A percentile compares a stretch with the other conserved stretches of the same genome.
Conservation (phyloP, 2,888 invertebrate species). For the Noctua janthina region DNA sequence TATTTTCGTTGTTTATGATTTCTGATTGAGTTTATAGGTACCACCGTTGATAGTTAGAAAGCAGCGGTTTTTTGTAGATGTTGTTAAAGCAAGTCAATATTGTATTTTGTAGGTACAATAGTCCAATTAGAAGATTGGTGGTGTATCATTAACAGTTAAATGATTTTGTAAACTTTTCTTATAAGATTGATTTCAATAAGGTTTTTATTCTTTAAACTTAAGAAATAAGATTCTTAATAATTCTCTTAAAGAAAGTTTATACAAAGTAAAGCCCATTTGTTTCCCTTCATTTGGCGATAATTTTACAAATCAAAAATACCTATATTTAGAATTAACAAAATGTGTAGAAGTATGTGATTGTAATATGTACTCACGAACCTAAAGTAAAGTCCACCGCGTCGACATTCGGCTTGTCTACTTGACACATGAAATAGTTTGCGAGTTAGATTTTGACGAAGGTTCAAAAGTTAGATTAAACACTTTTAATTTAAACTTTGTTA, state of each 20-base stretch:
- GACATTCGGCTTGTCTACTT: slow-evolving; percentile 50
- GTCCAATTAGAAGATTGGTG: slow-evolving; percentile 18
- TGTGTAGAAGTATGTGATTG: neutral
- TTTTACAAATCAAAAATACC: neutral
- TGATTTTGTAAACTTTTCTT: neutral
- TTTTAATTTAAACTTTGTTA: slow-evolving; percentile 46
- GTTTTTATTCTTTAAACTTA: neutral
- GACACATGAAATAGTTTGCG: slow-evolving; percentile 52
- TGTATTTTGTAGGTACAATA: neutral
- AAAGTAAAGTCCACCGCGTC: slow-evolving; percentile 46
- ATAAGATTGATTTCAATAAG: slow-evolving; percentile 11
- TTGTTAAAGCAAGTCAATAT: neutral
- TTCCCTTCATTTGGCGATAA: neutral
- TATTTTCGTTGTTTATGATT: neutral
- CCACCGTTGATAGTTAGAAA: neutral
- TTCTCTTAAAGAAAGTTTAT: neutral
- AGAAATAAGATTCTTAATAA: neutral
- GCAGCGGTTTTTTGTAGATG: neutral
- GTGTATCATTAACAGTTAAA: neutral
- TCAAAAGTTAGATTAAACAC: slow-evolving; percentile 23
- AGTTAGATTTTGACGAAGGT: slow-evolving; percentile 53
- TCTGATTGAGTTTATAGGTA: neutral
- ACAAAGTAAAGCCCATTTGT: neutral
- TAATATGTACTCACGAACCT: slow-evolving; percentile 50
- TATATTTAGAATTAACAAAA: neutral